These are phyloP conservation scores for Caenorhabditis sinica DNA, from an alignment of 2,888 invertebrate genomes.

Conservation along the genomic window DNA sequence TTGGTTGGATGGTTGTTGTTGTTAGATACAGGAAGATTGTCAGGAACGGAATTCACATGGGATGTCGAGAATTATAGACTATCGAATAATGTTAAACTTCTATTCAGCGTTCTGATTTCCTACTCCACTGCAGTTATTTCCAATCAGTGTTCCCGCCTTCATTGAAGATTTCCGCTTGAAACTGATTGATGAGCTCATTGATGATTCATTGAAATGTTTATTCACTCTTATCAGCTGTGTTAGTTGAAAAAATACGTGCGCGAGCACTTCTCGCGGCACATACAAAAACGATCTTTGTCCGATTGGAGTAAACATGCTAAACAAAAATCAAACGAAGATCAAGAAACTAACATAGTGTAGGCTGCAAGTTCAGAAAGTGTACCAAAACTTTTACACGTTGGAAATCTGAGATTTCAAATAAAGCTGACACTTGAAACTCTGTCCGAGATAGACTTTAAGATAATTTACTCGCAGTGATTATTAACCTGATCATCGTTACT, in stretches of 20 bases:
- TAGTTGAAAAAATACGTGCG: background rate
- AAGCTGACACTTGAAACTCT: too few species aligned
- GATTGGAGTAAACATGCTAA: background rate
- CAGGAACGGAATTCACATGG: too few species aligned
- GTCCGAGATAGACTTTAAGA: too few species aligned
- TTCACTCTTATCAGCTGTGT: conserved; percentile 1
- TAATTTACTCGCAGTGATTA: too few species aligned
- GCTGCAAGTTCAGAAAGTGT: background rate
- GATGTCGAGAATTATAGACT: too few species aligned
- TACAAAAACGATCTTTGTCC: background rate
- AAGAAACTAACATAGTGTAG: background rate
- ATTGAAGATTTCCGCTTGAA: background rate
- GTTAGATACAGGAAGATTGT: conserved; percentile 68
- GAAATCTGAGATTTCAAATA: too few species aligned
- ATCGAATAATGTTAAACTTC: too few species aligned
- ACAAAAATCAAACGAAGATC: background rate
- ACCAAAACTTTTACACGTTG: too few species aligned
- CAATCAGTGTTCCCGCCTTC: too few species aligned
- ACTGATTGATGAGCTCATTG: background rate
- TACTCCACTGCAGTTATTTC: too few species aligned
- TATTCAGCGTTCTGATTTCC: too few species aligned
- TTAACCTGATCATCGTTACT: too few species aligned
- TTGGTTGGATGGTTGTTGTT: conserved; percentile 69
- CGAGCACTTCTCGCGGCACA: background rate
- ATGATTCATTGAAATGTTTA: background rate